Conservation (phyloP, 2,113 vertebrate genomes). For the Origma solitaria region DNA sequence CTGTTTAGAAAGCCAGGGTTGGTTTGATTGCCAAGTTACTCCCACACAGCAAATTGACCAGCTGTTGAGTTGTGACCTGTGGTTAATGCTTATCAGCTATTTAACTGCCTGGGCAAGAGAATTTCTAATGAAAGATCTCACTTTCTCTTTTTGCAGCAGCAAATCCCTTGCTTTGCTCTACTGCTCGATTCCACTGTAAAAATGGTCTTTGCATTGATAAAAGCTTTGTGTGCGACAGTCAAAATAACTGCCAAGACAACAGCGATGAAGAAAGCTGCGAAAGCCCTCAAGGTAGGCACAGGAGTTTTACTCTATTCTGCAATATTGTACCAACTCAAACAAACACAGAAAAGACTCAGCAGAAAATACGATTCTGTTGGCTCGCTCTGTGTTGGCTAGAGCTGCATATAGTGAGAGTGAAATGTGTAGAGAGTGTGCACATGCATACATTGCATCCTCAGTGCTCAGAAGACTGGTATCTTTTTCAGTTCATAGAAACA, state of each 20-base stretch:
- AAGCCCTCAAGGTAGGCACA: slow-evolving; percentile 83
- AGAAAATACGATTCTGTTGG: neutral
- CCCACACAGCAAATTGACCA: neutral
- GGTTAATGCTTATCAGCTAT: neutral
- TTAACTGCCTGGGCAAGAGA: neutral
- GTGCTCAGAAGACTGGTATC: neutral
- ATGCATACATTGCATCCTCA: neutral
- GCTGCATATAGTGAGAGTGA: neutral
- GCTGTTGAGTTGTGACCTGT: neutral
- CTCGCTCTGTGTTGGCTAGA: neutral
- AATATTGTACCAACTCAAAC: neutral
- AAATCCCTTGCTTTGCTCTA: slow-evolving; percentile 91
- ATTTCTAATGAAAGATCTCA: neutral
- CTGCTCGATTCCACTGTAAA: slow-evolving; percentile 91
- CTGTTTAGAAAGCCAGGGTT: neutral
- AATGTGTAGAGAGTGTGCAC: neutral
- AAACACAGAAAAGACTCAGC: neutral
- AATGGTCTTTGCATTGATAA: slow-evolving; percentile 95
- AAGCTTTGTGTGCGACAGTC: slow-evolving; percentile 94
- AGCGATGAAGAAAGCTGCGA: slow-evolving; percentile 93
- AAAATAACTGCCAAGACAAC: slow-evolving; percentile 96
- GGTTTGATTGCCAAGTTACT: neutral
- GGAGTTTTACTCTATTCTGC: neutral
- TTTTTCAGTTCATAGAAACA: neutral
- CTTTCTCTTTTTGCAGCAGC: slow-evolving; percentile 75